Conservation (phyloP, 1,140 invertebrate species). For the Musca vetustissima region DNA sequence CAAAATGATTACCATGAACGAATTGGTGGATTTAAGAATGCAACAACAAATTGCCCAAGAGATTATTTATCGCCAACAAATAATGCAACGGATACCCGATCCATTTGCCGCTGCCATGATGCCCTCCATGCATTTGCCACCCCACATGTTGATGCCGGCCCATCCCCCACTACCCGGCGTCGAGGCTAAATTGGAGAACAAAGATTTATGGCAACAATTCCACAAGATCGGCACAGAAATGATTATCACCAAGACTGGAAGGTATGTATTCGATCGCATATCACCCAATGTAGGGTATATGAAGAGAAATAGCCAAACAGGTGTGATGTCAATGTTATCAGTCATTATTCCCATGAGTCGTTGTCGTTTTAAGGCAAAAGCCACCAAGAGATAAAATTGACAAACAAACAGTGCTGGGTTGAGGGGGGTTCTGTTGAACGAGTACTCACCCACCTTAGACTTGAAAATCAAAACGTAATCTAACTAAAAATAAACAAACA, state of each 20-base stretch:
- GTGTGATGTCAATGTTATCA: constrained; percentile 12
- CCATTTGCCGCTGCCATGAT: constrained; percentile 7
- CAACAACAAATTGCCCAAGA: constrained; percentile 54
- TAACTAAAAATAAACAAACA: not conserved
- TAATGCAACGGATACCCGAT: constrained; percentile 54
- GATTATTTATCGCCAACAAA: constrained; percentile 50
- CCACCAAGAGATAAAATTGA: no score
- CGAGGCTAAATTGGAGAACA: constrained; percentile 75
- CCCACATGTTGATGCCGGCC: constrained; percentile 45
- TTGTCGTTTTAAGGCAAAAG: no score
- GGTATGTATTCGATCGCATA: constrained; percentile 62
- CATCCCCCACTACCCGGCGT: constrained; percentile 48
- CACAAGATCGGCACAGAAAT: constrained; percentile 95
- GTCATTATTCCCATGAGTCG: no score
- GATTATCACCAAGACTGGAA: constrained; percentile 99
- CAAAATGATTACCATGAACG: constrained; percentile 53
- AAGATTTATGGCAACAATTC: constrained; percentile 94
- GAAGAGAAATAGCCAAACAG: not conserved
- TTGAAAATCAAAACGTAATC: no score
- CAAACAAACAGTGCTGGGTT: no score
- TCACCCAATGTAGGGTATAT: not conserved
- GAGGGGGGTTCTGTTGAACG: no score
- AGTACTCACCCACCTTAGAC: no score
- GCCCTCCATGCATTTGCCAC: constrained; percentile 34
- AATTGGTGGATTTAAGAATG: constrained; percentile 53